Evolutionary conservation across 2,888 invertebrate genomes (phyloP).

Genomic region (Nomada lathburiana): DNA sequence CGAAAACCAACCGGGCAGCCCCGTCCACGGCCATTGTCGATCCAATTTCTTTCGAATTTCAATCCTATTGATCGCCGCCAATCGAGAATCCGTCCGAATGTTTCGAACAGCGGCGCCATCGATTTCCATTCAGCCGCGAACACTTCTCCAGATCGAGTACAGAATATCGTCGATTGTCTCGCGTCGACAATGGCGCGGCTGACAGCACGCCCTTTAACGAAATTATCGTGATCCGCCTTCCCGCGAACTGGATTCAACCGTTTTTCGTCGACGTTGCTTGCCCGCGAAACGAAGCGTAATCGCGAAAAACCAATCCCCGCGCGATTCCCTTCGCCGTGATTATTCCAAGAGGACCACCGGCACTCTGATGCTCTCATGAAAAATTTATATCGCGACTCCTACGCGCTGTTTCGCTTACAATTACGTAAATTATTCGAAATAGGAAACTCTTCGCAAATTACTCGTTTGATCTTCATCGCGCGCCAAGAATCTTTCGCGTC

Average conservation of each 20-base stretch:
- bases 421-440: too few relatives aligned
- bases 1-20: too few relatives aligned
- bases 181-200: slow-evolving; percentile 39
- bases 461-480: too few relatives aligned
- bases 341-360: too few relatives aligned
- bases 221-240: slow-evolving; percentile 37
- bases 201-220: slow-evolving; percentile 48
- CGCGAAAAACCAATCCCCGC: background rate
- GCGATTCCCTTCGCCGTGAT: too few relatives aligned
- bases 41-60: slow-evolving; percentile 57
- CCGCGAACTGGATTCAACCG: slow-evolving; percentile 8
- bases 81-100: slow-evolving; percentile 55
- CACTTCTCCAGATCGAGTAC: slow-evolving; percentile 39
- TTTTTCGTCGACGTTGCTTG: background rate
- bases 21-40: slow-evolving; percentile 27
- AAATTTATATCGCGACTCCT: too few relatives aligned
- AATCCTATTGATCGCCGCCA: slow-evolving; percentile 35
- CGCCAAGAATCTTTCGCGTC: too few relatives aligned
- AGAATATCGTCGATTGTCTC: slow-evolving; percentile 56
- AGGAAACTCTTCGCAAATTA: too few relatives aligned
- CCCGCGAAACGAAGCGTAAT: background rate
- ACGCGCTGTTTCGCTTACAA: too few relatives aligned
- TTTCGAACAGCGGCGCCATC: slow-evolving; percentile 56
- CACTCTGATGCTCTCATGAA: too few relatives aligned
- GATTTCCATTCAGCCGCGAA: slow-evolving; percentile 51